Evolutionary conservation across 2,888 invertebrate genomes (phyloP).

Genomic region (Drosophila greeni): DNA sequence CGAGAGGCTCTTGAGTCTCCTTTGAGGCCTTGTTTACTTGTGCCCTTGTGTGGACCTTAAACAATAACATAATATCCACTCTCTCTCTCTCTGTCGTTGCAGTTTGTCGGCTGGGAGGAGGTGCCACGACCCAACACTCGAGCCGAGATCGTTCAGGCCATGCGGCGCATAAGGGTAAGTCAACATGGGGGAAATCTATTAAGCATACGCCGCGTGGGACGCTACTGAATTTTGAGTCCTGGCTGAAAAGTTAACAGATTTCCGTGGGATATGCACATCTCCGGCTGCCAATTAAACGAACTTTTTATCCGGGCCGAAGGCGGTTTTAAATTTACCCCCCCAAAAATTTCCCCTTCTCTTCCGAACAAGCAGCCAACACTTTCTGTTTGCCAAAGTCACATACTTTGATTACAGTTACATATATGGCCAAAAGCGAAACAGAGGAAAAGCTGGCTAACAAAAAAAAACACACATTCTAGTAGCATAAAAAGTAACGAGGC

Average conservation of each 20-base stretch:
- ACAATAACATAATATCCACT: slow-evolving; percentile 32
- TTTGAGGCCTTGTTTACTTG: slow-evolving; percentile 23
- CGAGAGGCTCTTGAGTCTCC: slow-evolving; percentile 30
- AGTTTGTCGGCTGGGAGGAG: slow-evolving; percentile 99
- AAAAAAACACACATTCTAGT: slow-evolving; percentile 26
- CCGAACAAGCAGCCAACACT: slow-evolving; percentile 52
- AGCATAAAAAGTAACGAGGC: slow-evolving; percentile 53
- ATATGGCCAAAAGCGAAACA: slow-evolving; percentile 22
- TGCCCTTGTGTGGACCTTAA: slow-evolving; percentile 6
- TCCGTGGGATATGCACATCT: slow-evolving; percentile 27
- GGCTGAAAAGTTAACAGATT: slow-evolving; percentile 29
- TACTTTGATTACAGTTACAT: slow-evolving; percentile 64
- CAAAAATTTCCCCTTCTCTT: not conserved
- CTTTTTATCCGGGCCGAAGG: slow-evolving; percentile 38
- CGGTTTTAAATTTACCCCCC: slow-evolving; percentile 45
- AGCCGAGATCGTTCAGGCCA: slow-evolving; percentile 99
- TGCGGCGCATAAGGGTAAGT: slow-evolving; percentile 98
- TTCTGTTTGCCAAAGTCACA: slow-evolving; percentile 51
- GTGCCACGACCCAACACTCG: slow-evolving; percentile 97
- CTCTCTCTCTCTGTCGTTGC: slow-evolving; percentile 79
- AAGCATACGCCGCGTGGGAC: slow-evolving; percentile 35
- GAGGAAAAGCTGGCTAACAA: slow-evolving; percentile 8
- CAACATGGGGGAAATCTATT: slow-evolving; percentile 21
- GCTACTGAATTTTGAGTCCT: slow-evolving; percentile 18
- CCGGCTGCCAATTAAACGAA: slow-evolving; percentile 53